phyloP scores from a whole-genome alignment of 1,140 invertebrate species.

The Samia ricini region DNA sequence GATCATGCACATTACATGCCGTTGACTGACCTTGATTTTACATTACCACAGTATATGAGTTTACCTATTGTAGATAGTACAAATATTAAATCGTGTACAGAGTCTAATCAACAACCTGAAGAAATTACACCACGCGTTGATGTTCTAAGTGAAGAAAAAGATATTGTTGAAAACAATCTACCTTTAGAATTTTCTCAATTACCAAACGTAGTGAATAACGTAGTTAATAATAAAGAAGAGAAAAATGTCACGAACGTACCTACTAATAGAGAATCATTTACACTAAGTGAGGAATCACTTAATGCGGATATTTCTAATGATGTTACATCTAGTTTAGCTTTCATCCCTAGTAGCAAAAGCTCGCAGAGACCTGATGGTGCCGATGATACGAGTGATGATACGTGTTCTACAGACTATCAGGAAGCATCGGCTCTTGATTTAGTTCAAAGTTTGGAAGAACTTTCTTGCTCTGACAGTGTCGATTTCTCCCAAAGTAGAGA shows the following conservation, averaged over 20 bases:
- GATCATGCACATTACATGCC: slow-evolving; percentile 66
- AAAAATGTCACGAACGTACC: slow-evolving; percentile 32
- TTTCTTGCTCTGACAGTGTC: slow-evolving; percentile 59
- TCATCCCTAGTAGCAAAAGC: slow-evolving; percentile 64
- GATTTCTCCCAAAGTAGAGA: slow-evolving; percentile 70
- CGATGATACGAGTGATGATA: slow-evolving; percentile 67
- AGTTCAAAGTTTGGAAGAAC: slow-evolving; percentile 62
- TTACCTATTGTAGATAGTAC: slow-evolving; percentile 49
- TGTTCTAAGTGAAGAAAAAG: slow-evolving; percentile 20
- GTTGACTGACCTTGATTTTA: slow-evolving; percentile 60
- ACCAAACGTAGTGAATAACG: slow-evolving; percentile 15
- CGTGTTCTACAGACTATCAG: slow-evolving; percentile 69
- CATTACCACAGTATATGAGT: slow-evolving; percentile 62
- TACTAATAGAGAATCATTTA: slow-evolving; percentile 43
- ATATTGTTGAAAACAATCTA: slow-evolving; percentile 17
- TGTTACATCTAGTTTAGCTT: slow-evolving; percentile 68
- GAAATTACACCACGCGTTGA: slow-evolving; percentile 15
- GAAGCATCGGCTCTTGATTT: slow-evolving; percentile 70
- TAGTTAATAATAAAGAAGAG: slow-evolving; percentile 42
- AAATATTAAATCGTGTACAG: slow-evolving; percentile 31
- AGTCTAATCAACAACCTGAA: slow-evolving; percentile 18
- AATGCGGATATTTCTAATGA: slow-evolving; percentile 68
- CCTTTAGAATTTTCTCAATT: slow-evolving; percentile 13
- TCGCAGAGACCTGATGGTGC: slow-evolving; percentile 42
- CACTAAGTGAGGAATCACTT: slow-evolving; percentile 56